phyloP scores from a whole-genome alignment of 2,797 vertebrate genomes.

The Megaceryle alcyon region DNA sequence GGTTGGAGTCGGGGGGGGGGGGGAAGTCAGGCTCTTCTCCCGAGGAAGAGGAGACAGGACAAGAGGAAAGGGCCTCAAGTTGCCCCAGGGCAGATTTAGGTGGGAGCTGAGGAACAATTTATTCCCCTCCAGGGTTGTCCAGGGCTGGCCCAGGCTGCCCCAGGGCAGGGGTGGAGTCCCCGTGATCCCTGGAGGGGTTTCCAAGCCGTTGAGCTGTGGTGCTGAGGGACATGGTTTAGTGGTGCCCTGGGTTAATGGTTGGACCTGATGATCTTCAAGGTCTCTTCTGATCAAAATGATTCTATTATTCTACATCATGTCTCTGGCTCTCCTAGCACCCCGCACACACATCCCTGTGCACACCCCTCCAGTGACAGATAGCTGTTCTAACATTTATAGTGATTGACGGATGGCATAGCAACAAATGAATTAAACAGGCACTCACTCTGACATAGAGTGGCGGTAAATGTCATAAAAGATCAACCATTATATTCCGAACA shows the following conservation, averaged over 20 bases:
- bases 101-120: too few relatives aligned
- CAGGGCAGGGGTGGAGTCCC: too few relatives aligned
- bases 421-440: conserved; percentile 57
- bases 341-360: accelerated
- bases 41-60: too few relatives aligned
- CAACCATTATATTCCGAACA: not conserved
- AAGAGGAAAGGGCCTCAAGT: too few relatives aligned
- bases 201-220: not conserved
- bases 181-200: not conserved
- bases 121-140: too few relatives aligned
- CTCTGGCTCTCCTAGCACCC: not conserved
- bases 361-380: not conserved
- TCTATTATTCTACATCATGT: not conserved
- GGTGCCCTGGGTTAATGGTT: not conserved
- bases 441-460: not conserved
- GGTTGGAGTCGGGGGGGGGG: too few relatives aligned
- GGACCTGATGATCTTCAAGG: not conserved
- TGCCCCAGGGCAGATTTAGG: too few relatives aligned
- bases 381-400: not conserved
- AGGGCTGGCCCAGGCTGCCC: not conserved
- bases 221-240: not conserved
- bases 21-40: too few relatives aligned
- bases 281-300: not conserved
- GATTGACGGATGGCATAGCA: conserved; percentile 62
- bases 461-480: conserved; percentile 71